Evolutionary conservation across 2,888 invertebrate species (phyloP).

Genomic region (Eubasilissa splendida): DNA sequence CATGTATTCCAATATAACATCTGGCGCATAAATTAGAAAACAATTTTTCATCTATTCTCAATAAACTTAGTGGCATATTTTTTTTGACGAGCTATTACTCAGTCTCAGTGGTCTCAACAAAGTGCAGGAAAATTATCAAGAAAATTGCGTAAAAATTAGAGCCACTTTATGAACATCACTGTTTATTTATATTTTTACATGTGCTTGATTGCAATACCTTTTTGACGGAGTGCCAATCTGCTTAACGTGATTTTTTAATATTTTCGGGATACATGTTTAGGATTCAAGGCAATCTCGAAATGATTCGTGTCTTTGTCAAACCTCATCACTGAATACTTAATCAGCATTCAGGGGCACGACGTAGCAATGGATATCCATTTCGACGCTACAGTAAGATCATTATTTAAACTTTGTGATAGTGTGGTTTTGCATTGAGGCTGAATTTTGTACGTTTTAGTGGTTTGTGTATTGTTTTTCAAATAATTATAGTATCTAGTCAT

Average conservation of each 20-base stretch:
- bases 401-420: too few relatives aligned
- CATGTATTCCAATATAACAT: neutral
- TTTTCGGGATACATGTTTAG: conserved; percentile 7
- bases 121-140: conserved; percentile 18
- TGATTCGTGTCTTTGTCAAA: conserved; percentile 31
- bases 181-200: neutral
- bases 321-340: conserved; percentile 27
- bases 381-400: too few relatives aligned
- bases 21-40: neutral
- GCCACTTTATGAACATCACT: neutral
- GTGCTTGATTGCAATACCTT: neutral
- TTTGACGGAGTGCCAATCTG: conserved; percentile 8
- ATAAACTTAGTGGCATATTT: neutral
- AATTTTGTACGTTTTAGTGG: too few relatives aligned
- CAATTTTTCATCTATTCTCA: neutral
- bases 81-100: too few relatives aligned
- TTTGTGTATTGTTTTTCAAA: too few relatives aligned
- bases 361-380: neutral
- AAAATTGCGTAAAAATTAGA: conserved; percentile 4
- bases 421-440: too few relatives aligned
- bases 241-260: neutral
- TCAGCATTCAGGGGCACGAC: neutral
- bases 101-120: neutral
- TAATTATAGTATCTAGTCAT: too few relatives aligned
- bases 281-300: conserved; percentile 29